A percentile compares a stretch with the other conserved stretches of the same genome.
These are phyloP conservation scores for Astyanax mexicanus DNA, from an alignment of 2,797 vertebrate species.

Conservation along the genomic window DNA sequence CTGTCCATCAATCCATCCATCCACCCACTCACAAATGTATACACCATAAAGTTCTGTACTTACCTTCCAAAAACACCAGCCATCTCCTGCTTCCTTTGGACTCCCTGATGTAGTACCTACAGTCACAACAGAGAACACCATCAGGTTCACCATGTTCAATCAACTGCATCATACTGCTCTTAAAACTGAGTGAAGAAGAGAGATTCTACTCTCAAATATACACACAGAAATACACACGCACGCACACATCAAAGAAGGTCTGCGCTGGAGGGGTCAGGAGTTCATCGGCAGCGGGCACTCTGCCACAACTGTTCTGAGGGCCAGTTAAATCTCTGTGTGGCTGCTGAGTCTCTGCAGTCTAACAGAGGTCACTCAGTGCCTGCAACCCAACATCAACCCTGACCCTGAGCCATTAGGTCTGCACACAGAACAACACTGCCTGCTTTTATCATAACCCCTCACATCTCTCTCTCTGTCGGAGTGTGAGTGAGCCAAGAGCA, in stretches of 20 bases:
- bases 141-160: not conserved
- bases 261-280: not conserved
- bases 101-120: constrained; percentile 93
- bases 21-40: not conserved
- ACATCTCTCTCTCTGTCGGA: constrained; percentile 1
- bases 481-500: too few relatives aligned
- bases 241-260: not conserved
- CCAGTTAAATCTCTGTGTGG: not conserved
- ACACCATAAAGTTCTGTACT: constrained; percentile 48
- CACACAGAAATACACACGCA: not conserved
- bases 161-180: too few relatives aligned
- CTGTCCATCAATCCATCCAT: not conserved
- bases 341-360: not conserved
- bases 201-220: not conserved
- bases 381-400: not conserved
- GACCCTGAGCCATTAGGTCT: not conserved
- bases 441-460: not conserved
- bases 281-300: not conserved
- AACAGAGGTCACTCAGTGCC: not conserved
- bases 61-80: constrained; percentile 94
- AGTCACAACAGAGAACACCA: constrained; percentile 22
- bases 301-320: not conserved
- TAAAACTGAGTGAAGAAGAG: too few relatives aligned
- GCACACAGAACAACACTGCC: not conserved
- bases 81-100: constrained; percentile 92